Base-by-base conservation (phyloP, 1,140 invertebrate species). In the Atta colombica region DNA sequence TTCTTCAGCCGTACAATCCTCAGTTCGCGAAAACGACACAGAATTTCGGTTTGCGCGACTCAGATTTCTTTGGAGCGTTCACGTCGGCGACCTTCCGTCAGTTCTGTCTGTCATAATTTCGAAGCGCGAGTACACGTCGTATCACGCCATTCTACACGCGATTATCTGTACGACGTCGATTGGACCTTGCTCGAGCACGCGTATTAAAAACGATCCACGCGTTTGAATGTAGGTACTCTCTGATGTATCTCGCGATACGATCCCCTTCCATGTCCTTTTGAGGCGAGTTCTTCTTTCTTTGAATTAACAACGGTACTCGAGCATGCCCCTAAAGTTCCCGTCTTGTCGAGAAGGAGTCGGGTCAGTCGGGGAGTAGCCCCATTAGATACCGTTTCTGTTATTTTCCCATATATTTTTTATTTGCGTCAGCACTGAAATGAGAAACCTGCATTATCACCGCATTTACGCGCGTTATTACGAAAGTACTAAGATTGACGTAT, bases 21-120 rank as follows among this genome's bases (percentile, higher is more conserved):
- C 63, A 28, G 35, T 4, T 28, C 7, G 18, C 28, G n/a, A 66
- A 25, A 10, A 3, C 8, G 39, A 45, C 39, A 7, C 8, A 10
- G 8, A 45, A 45, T 51, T 16, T 14, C 16, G 49, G 1, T 16
- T 8, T 51, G 14, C 14, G 14, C 49, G 14, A 51, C 49, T 16
- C 49, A 4, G 4, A 45, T 45, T 10, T 10, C 39, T 45, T 45
- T 10, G 39, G 39, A 45, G 45, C 28, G 18, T 31, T 39, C 31
- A 18, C 61, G 2, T 63, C 10, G 63, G 3, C 10, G 35, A 7
- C 0, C 35, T n/a, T 4, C 5, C 6, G 35, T 39, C 35, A 39
- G 7, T 39, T 39, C 8, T 31, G 66, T 74, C 58, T 25, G 55
- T 71, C 58, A 85, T 89, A 65, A 85, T 89, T 71, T 58, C 53